phyloP scores from a whole-genome alignment of 2,113 vertebrate species.

The human region GRCh38 chr17:75074001-75074500 shows the following conservation, averaged over 20 bases:
- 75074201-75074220: not conserved
- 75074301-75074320: slow-evolving; percentile 59
- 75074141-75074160: not conserved
- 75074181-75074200: not conserved
- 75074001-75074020: not conserved
- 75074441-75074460: not conserved
- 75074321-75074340: slow-evolving; percentile 70
- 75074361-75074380: slow-evolving; percentile 62
- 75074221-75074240: not conserved
- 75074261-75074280: not conserved
- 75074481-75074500: not conserved
- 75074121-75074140: not conserved
- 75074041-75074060: not conserved
- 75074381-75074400: slow-evolving; percentile 61
- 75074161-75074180: not conserved
- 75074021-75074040: not conserved
- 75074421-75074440: not conserved
- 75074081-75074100: not conserved
- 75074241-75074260: not conserved
- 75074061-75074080: not conserved
- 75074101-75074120: not conserved
- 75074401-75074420: slow-evolving; percentile 38
- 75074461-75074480: not conserved
- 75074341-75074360: slow-evolving; percentile 73
- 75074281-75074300: not conserved